Evolutionary conservation across 2,888 invertebrate species (phyloP), one percentile per base, ranked within the genome.

Genomic region (Macrophya alboannulata): DNA sequence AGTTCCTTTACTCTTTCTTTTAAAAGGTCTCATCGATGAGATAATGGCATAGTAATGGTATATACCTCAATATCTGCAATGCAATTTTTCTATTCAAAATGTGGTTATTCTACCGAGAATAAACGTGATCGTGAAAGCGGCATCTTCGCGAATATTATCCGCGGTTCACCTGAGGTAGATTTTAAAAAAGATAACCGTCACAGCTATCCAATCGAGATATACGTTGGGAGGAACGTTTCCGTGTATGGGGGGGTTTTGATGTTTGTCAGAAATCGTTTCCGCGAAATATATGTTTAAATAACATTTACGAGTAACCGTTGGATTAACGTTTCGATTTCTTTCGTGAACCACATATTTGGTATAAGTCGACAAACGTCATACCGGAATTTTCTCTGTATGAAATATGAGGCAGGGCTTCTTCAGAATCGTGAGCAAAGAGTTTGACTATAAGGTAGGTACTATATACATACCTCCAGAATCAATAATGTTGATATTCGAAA

Each of bases 401-500:
- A 9, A 43, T 77, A 77, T 55, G 15, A 37, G 15, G 25, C 37
- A 51, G 37, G 31, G 37, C 51, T 31, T 25, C 37, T 15, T 15
- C 55, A n/a, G 77, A 77, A 77, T 31, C 9, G 37, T 55, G 21
- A 77, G 77, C 51, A 77, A 55, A 48, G 51, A 77, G 77, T 25
- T 25, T 37, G 77, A 55, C 51, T 55, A 55, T 31, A n/a, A 71
- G 71, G 15, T 31, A 31, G 1, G 31, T 31, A 31, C n/a, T n/a
- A n/a, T 1, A 4, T 37, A 71, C 3, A 9, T 51, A 48, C 25
- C 72, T 43, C 37, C 37, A 55, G 74, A 86, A 87, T 87, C 86
- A 84, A 87, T 87, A 87, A 86, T 74, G 68, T 83, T 72, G 84
- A 86, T 87, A 85, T 79, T 74, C 74, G 71, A 77, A 87, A 87